Conservation (phyloP, 2,113 vertebrate genomes). For the Gulo gulo region DNA sequence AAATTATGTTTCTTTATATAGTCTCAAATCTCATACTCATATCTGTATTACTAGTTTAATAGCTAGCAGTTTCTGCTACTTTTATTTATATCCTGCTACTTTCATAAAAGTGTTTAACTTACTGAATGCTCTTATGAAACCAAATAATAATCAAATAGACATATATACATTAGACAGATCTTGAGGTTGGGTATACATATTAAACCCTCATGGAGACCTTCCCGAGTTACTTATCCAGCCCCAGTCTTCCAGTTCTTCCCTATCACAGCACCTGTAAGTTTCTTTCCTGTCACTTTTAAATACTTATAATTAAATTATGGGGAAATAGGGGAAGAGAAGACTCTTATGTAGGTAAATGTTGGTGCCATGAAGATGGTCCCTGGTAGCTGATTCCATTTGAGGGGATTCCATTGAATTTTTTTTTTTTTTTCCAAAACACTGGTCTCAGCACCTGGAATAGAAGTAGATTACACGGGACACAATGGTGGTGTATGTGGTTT, state of each 20-base stretch:
- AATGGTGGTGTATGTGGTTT: accelerated
- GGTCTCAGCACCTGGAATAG: background rate
- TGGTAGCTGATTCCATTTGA: background rate
- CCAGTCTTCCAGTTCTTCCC: background rate
- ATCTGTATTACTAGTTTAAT: background rate
- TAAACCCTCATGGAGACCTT: background rate
- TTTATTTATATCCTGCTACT: background rate
- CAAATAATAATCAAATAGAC: background rate
- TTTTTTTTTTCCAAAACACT: background rate
- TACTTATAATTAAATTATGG: background rate
- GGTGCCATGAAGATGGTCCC: background rate
- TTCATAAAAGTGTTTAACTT: background rate
- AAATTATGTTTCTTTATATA: background rate
- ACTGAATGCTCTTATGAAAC: background rate
- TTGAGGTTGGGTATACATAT: background rate
- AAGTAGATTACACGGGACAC: background rate
- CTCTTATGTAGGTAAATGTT: background rate
- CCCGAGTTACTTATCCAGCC: background rate
- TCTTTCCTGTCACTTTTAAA: background rate
- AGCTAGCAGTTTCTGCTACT: background rate
- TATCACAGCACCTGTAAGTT: background rate
- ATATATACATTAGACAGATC: background rate
- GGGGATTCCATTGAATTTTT: background rate
- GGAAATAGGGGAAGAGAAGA: background rate
- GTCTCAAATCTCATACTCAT: background rate